These are phyloP conservation scores for Carduelis carduelis DNA, from an alignment of 2,797 vertebrate genomes.

Conservation along the genomic window DNA sequence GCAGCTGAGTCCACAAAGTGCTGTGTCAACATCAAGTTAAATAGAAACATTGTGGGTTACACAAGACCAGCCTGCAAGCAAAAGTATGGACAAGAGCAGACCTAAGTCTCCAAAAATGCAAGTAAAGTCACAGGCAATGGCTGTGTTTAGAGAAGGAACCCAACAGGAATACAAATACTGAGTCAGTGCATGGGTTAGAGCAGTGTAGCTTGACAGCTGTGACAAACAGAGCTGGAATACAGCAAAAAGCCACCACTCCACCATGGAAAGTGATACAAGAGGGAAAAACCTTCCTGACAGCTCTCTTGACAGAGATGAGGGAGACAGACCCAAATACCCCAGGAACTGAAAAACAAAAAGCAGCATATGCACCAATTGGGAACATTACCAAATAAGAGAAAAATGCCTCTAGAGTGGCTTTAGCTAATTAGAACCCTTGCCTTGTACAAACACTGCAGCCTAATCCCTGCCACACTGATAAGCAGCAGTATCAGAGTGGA, in stretches of 20 bases:
- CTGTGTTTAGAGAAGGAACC: neutral
- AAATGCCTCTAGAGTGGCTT: neutral
- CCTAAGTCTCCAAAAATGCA: neutral
- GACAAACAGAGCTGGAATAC: neutral
- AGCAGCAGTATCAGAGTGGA: neutral
- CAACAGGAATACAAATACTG: neutral
- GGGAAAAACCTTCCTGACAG: neutral
- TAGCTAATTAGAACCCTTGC: neutral
- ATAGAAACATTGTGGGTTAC: neutral
- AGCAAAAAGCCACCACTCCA: neutral
- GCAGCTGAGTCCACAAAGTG: neutral
- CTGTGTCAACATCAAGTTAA: neutral
- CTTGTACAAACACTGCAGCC: neutral
- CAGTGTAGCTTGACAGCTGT: fast-evolving
- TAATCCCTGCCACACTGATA: neutral
- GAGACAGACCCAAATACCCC: neutral
- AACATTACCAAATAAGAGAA: neutral
- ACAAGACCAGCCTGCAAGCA: neutral
- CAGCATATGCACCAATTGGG: fast-evolving
- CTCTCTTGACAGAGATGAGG: neutral
- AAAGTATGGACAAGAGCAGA: neutral
- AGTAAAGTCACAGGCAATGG: neutral
- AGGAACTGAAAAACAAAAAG: neutral
- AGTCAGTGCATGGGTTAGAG: neutral
- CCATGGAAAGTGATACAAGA: fast-evolving